These are phyloP conservation scores for Artibeus lituratus DNA, from an alignment of 2,797 vertebrate species.

Conservation along the genomic window DNA sequence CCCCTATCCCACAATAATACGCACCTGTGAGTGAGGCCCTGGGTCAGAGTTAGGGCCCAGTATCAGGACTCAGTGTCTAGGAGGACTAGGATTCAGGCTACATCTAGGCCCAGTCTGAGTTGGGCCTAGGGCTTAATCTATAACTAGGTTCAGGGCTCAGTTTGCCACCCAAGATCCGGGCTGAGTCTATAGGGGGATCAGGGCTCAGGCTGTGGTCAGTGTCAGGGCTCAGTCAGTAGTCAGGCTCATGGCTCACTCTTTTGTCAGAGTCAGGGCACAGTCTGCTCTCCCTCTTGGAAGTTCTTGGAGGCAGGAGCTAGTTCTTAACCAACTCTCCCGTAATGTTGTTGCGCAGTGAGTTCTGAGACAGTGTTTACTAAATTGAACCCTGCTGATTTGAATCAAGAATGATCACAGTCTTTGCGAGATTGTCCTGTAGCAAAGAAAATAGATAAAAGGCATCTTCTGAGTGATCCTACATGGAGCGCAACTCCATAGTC, in stretches of 20 bases:
- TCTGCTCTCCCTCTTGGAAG: neutral
- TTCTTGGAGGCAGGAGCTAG: neutral
- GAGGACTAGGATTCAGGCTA: neutral
- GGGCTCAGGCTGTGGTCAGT: neutral
- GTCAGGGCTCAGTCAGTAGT: neutral
- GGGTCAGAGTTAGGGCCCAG: neutral
- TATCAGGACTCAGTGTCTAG: neutral
- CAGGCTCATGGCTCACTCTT: neutral
- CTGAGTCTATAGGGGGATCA: neutral
- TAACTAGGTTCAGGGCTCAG: neutral
- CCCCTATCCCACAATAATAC: neutral
- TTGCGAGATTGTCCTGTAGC: neutral
- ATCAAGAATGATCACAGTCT: neutral
- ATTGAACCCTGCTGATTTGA: neutral
- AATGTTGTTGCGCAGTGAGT: neutral
- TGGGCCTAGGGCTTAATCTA: neutral
- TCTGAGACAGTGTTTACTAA: neutral
- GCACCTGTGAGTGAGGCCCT: neutral
- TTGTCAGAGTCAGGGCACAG: neutral
- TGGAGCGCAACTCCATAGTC: neutral
- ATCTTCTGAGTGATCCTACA: neutral
- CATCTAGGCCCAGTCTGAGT: neutral
- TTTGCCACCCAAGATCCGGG: neutral
- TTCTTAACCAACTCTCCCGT: neutral
- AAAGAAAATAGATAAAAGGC: neutral